Conservation (phyloP, 2,888 invertebrate genomes). For the Standfussiana lucernea region DNA sequence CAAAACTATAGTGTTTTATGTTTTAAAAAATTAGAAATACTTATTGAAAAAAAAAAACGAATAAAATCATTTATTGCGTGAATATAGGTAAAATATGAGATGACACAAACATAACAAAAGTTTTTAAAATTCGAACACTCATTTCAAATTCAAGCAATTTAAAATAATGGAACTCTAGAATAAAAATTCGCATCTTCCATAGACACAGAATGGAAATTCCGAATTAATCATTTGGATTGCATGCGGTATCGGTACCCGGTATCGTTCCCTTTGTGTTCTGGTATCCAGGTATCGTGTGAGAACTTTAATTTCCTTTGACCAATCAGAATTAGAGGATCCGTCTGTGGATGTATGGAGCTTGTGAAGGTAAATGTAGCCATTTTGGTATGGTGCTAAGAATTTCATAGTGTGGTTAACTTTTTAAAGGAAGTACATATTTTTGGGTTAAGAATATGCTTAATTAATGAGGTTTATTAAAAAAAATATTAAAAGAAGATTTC, state of each 20-base stretch:
- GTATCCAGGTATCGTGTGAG: constrained; percentile 62
- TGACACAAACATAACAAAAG: background rate
- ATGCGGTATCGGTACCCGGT: constrained; percentile 66
- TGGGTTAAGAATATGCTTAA: background rate
- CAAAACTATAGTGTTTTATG: background rate
- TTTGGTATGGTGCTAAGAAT: constrained; percentile 26
- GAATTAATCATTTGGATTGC: constrained; percentile 81
- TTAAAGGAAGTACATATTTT: background rate
- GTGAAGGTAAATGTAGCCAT: constrained; percentile 20
- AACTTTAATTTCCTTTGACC: constrained; percentile 80
- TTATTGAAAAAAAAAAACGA: background rate
- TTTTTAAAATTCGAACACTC: background rate
- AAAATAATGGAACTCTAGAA: constrained; percentile 51
- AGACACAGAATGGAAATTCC: constrained; percentile 76
- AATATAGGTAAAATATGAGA: background rate
- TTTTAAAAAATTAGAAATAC: background rate
- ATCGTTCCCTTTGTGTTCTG: constrained; percentile 73
- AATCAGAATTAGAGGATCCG: constrained; percentile 73
- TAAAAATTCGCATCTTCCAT: constrained; percentile 67
- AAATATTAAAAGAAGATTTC: background rate
- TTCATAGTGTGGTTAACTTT: background rate
- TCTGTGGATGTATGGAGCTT: constrained; percentile 31
- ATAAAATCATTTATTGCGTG: background rate
- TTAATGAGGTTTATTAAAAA: background rate
- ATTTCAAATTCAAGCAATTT: constrained; percentile 9